Evolutionary conservation across 2,113 vertebrate species (phyloP).

Genomic region (Onychostruthus taczanowskii): DNA sequence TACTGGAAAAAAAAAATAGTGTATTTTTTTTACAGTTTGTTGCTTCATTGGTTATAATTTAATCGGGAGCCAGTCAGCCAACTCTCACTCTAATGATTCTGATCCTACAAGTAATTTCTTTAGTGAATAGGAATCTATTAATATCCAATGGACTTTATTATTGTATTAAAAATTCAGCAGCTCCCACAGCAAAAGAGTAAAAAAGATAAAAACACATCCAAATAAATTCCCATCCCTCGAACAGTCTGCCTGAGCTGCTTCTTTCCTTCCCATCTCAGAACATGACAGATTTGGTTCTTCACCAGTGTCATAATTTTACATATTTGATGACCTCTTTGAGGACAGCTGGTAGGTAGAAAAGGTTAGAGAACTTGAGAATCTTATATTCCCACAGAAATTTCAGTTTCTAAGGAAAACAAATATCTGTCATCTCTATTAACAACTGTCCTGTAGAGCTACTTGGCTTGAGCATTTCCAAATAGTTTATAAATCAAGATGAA

Average conservation of each 20-base stretch:
- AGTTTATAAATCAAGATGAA: background rate
- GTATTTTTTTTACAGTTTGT: background rate
- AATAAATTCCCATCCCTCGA: background rate
- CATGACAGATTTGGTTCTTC: background rate
- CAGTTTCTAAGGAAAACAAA: background rate
- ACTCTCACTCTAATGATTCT: background rate
- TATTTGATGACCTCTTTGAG: background rate
- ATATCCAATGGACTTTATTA: constrained; percentile 7
- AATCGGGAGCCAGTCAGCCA: background rate
- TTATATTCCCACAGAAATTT: background rate
- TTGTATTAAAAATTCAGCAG: constrained; percentile 8
- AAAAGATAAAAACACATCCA: background rate
- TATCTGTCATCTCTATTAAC: background rate
- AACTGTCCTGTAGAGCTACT: background rate
- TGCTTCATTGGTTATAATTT: background rate
- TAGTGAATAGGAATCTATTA: background rate
- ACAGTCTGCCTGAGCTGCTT: background rate
- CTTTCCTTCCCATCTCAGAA: background rate
- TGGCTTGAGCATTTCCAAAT: background rate
- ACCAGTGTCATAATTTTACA: background rate
- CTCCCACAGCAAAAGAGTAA: background rate
- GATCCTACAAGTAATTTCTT: background rate
- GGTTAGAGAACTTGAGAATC: background rate
- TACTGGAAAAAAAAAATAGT: background rate
- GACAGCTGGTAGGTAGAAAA: background rate